A percentile compares a stretch with the other conserved stretches of the same genome.
Evolutionary conservation across 1,140 invertebrate species (phyloP).

Genomic region (Lutraria rhynchaena): DNA sequence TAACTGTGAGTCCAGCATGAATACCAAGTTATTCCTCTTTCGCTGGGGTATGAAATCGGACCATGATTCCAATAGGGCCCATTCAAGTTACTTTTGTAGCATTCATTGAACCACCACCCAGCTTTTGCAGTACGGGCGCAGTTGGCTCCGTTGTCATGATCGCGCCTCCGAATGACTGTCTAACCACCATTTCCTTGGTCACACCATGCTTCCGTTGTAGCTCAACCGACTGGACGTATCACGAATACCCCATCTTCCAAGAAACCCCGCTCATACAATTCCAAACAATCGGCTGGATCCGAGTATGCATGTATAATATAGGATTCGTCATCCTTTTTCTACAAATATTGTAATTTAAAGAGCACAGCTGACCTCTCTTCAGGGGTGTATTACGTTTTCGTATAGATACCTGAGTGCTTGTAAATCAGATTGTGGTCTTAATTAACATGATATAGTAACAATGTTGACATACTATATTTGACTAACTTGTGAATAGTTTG

Average conservation of each 20-base stretch:
- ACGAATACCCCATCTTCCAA: conserved; percentile 16
- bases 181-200: conserved; percentile 34
- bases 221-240: background rate
- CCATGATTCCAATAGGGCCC: background rate
- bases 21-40: no score
- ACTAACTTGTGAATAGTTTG: no score
- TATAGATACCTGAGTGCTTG: no score
- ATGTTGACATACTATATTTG: no score
- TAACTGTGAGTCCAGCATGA: no score
- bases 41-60: no score
- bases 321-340: no score
- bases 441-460: no score
- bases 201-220: background rate
- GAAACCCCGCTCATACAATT: background rate
- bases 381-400: no score
- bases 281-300: conserved; percentile 12
- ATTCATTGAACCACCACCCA: conserved; percentile 57
- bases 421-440: no score
- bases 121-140: conserved; percentile 46
- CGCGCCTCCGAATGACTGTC: conserved; percentile 75
- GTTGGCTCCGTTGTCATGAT: conserved; percentile 39
- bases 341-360: no score
- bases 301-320: background rate
- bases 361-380: no score
- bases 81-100: conserved; percentile 52